phyloP scores from a whole-genome alignment of 30 jellyfish, hydroid and myxozoan species.

The Catostylus mosaicus region DNA sequence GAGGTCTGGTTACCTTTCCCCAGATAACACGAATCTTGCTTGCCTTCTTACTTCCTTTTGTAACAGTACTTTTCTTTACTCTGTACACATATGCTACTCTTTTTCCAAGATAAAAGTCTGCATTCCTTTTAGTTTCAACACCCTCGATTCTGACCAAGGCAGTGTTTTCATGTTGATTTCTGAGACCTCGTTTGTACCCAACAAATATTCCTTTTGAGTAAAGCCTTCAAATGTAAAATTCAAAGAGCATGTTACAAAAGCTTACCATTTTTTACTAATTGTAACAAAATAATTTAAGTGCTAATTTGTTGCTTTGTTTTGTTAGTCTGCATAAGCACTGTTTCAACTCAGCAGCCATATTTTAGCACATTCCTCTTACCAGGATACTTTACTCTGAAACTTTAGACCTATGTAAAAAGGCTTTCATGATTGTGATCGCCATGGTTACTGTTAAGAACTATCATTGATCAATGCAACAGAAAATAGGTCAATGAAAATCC shows the following conservation, averaged over 20 bases:
- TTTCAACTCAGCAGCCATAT: no score
- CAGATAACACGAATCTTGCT: conserved; percentile 89
- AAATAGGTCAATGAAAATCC: no score
- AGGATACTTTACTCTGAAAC: no score
- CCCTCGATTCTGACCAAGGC: conserved; percentile 92
- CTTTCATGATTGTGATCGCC: no score
- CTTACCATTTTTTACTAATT: no score
- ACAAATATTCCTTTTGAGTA: conserved; percentile 87
- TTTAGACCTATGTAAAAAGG: no score
- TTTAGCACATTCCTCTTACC: no score
- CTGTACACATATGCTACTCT: conserved; percentile 90
- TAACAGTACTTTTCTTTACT: conserved; percentile 76
- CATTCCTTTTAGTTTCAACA: conserved; percentile 64
- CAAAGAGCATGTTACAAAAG: not conserved
- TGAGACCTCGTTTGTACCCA: conserved; percentile 93
- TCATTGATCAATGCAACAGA: no score
- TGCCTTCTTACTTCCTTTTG: conserved; percentile 80
- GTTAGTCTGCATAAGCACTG: no score
- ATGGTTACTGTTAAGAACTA: no score
- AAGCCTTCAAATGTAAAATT: conserved; percentile 57
- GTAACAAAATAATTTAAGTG: no score
- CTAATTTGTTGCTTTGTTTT: no score
- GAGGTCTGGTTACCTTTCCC: conserved; percentile 99
- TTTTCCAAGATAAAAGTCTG: conserved; percentile 93
- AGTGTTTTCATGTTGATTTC: conserved; percentile 91